Conservation (phyloP, 1,140 invertebrate species). For the Leguminivora glycinivorella region DNA sequence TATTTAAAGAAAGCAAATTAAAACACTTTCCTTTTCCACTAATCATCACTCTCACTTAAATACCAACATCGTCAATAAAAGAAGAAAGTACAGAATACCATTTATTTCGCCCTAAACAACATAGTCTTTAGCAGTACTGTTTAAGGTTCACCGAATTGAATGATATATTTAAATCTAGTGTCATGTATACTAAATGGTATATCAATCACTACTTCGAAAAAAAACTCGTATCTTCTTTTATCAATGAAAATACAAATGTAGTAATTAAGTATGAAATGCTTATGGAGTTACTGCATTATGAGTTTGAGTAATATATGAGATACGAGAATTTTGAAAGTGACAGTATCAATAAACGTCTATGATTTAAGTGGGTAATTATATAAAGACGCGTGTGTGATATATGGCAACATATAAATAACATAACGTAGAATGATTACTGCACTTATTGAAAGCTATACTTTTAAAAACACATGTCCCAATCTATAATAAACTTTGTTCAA, state of each 20-base stretch:
- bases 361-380: constrained; percentile 7
- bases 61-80: background rate
- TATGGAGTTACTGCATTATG: no score
- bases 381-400: constrained; percentile 1
- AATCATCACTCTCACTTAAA: background rate
- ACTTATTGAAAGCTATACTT: constrained; percentile 23
- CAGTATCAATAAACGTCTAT: constrained; percentile 2
- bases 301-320: no score
- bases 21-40: background rate
- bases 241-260: no score
- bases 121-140: background rate
- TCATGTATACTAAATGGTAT: constrained; percentile 13
- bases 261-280: no score
- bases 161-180: background rate
- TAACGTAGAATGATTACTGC: constrained; percentile 2
- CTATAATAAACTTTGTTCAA: background rate
- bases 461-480: background rate
- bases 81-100: background rate
- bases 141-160: background rate
- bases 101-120: background rate
- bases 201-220: no score
- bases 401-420: constrained; percentile 1
- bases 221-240: no score
- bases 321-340: no score
- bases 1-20: background rate